Evolutionary conservation across 2,888 invertebrate species (phyloP), one percentile per base, ranked within the genome.

Genomic region (Synanthedon vespiformis): DNA sequence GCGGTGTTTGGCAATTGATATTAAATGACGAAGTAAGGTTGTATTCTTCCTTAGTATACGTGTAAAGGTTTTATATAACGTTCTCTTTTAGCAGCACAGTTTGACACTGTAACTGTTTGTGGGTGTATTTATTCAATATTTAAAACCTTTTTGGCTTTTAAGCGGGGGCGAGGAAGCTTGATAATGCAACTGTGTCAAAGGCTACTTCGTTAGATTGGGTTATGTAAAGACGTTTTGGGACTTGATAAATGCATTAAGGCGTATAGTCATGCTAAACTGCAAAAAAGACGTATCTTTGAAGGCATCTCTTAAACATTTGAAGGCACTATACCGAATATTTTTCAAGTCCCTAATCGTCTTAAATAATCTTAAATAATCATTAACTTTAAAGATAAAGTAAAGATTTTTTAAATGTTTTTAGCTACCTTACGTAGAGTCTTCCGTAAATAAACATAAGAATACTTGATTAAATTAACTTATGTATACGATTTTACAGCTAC

Each of bases 51-150:
- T 14, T 13, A 14, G n/a, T 44, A 14, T 14, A 55, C 47, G 50
- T 47, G 44, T 10, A 49, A 48, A 54, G 22, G 56, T 48, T 44
- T 40, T 54, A 54, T 53, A 53, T 40, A 54, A 56, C 54, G 52
- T 57, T 58, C 66, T 58, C 56, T 61, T 59, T 56, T 51, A 56
- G 63, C 56, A 41, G 64, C 58, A 54, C 72, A 63, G 62, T 60
- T 69, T 68, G 72, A 69, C 72, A 73, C 72, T 73, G 74, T 72
- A 67, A 61, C 63, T 52, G 57, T 50, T 53, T 67, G 81, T 81
- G 77, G 80, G 81, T 73, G 80, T 78, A 70, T 76, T 75, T 75
- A 74, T 76, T 75, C 69, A 71, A 75, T 69, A 73, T 76, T 72
- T 66, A 72, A 76, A 77, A 68, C 67, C 65, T 73, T 74, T 73